Conservation (phyloP, 2,113 vertebrate species). For the Raja brachyura region DNA sequence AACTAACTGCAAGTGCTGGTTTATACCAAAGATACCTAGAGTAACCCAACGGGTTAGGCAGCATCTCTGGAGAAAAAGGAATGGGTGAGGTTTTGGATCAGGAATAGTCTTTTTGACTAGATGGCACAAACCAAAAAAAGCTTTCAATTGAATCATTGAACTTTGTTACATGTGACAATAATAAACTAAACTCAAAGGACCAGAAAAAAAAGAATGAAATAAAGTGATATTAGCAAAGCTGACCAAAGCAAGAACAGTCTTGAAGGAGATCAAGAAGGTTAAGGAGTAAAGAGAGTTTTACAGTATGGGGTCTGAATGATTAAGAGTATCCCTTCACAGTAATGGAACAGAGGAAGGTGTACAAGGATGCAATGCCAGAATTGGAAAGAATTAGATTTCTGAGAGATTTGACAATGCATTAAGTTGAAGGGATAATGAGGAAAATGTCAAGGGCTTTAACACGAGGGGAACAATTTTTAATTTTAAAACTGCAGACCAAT, state of each 20-base stretch:
- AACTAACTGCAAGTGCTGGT: too few relatives aligned
- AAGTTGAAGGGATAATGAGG: background rate
- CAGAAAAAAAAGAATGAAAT: background rate
- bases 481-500: background rate
- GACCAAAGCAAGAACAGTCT: background rate
- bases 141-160: too few relatives aligned
- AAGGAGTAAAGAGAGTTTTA: background rate
- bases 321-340: background rate
- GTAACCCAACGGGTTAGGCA: too few relatives aligned
- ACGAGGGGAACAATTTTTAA: background rate
- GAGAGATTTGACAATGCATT: background rate
- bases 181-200: background rate
- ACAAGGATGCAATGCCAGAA: background rate
- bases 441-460: background rate
- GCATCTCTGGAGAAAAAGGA: too few relatives aligned
- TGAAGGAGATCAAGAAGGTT: background rate
- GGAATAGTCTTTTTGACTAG: too few relatives aligned
- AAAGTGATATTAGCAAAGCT: background rate
- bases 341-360: background rate
- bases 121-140: too few relatives aligned
- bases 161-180: too few relatives aligned
- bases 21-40: too few relatives aligned
- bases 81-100: too few relatives aligned
- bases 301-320: background rate
- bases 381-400: conserved; percentile 13